Evolutionary conservation across 2,113 vertebrate species (phyloP), one percentile per base, ranked within the genome.

Genomic region (Sylvia atricapilla): DNA sequence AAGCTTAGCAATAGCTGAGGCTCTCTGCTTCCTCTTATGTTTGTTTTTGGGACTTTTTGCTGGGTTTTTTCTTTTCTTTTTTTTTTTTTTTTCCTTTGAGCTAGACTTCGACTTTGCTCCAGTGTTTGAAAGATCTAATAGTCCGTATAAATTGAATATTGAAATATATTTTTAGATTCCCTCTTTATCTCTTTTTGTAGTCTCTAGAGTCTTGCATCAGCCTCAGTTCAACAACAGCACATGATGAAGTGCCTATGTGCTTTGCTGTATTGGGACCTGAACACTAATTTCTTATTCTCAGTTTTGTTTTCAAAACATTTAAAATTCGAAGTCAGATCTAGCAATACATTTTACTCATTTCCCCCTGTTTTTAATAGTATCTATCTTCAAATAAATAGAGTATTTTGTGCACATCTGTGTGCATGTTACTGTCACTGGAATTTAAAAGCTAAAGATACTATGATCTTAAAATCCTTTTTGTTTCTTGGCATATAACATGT

Each of bases 51-150:
- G 37, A 10, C 10, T 39, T 58, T 83, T 73, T 9, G 44, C 13
- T 13, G 41, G 41, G 41, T 33, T 37, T 55, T 27, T 21, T 47
- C n/a, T n/a, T n/a, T n/a, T n/a, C n/a, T n/a, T n/a, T 59, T 79
- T 4, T 6, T 10, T 47, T n/a, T 55, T 30, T 46, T 77, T 47
- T 50, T 6, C 6, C 59, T 95, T 90, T 84, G 62, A 93, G 88
- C 73, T 94, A 91, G 73, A 60, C 82, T 84, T 94, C 85, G 85
- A 74, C 68, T 83, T 94, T 83, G 68, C 67, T 94, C 49, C 92
- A 56, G 35, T 91, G 60, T 81, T 95, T 89, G 66, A 77, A 85
- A 93, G 73, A 90, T 89, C 81, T 87, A 80, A 78, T 83, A 62
- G 77, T 88, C 82, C 4, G 4, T 87, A 72, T 81, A 69, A 85